Percentiles rank a stretch among this genome's conserved stretches.
Evolutionary conservation across 2,888 invertebrate genomes (phyloP).

Genomic region (Mantis religiosa): DNA sequence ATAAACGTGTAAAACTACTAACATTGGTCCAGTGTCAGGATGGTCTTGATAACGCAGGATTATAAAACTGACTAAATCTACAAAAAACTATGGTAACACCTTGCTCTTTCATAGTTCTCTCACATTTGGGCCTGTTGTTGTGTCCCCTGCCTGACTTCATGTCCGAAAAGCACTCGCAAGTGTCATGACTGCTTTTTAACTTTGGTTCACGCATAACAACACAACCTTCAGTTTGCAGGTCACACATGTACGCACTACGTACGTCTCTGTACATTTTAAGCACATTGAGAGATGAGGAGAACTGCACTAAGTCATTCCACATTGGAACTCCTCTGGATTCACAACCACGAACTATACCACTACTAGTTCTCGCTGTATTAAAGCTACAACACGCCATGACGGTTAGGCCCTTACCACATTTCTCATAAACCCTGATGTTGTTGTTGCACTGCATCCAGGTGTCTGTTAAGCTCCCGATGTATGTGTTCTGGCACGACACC

Average conservation of each 20-base stretch:
- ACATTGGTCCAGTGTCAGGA: conserved; percentile 17
- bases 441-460: conserved; percentile 58
- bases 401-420: not conserved
- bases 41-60: conserved; percentile 17
- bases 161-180: not conserved
- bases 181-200: not conserved
- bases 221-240: not conserved
- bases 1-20: not conserved
- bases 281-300: not conserved
- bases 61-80: not conserved
- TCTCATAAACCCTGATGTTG: conserved; percentile 49
- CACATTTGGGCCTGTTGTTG: not conserved
- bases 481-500: conserved; percentile 65
- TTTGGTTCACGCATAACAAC: not conserved
- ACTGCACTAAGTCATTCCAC: not conserved
- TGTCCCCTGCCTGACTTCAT: not conserved
- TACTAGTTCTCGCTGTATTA: too few species aligned
- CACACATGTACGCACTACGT: not conserved
- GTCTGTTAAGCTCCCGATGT: conserved; percentile 63
- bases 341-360: not conserved
- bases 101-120: not conserved
- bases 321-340: not conserved
- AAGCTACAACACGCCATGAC: not conserved
- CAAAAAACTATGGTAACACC: not conserved
- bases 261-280: not conserved